Evolutionary conservation across 2,113 vertebrate species (phyloP).

Genomic region (Archocentrus centrarchus): DNA sequence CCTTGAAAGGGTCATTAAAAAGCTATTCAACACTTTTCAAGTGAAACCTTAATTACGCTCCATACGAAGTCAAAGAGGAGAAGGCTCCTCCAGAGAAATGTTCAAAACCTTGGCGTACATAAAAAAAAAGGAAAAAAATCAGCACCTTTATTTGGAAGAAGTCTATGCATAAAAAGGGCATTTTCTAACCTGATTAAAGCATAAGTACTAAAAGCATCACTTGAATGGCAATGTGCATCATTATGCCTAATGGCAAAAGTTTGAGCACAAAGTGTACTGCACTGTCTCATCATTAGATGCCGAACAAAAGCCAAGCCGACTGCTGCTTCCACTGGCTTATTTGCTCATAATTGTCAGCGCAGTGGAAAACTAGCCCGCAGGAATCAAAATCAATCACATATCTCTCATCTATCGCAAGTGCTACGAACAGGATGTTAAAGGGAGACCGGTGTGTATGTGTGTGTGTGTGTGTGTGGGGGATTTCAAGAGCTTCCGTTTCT

Average conservation of each 20-base stretch:
- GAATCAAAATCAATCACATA: conserved; percentile 65
- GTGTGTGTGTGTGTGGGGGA: neutral
- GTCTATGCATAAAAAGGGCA: neutral
- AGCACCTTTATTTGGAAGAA: neutral
- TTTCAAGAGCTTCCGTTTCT: conserved; percentile 25
- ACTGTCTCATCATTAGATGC: conserved; percentile 48
- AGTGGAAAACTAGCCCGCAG: conserved; percentile 44
- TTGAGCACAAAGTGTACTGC: conserved; percentile 40
- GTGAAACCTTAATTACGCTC: conserved; percentile 27
- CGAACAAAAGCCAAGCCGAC: conserved; percentile 47
- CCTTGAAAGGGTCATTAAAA: conserved; percentile 34
- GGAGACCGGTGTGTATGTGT: neutral
- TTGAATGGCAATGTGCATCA: conserved; percentile 47
- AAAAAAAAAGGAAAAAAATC: neutral
- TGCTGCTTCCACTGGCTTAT: conserved; percentile 39
- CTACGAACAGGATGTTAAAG: conserved; percentile 46
- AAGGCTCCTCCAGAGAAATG: neutral
- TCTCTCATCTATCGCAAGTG: conserved; percentile 55
- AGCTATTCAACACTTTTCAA: conserved; percentile 18
- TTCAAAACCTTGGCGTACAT: neutral
- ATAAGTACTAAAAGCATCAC: conserved; percentile 28
- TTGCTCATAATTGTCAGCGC: conserved; percentile 60
- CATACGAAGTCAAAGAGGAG: conserved; percentile 18
- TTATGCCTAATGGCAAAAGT: conserved; percentile 55
- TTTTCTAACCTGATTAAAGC: conserved; percentile 40